Conservation (phyloP, 2,888 invertebrate genomes). For the Drosophila nigritarsus region DNA sequence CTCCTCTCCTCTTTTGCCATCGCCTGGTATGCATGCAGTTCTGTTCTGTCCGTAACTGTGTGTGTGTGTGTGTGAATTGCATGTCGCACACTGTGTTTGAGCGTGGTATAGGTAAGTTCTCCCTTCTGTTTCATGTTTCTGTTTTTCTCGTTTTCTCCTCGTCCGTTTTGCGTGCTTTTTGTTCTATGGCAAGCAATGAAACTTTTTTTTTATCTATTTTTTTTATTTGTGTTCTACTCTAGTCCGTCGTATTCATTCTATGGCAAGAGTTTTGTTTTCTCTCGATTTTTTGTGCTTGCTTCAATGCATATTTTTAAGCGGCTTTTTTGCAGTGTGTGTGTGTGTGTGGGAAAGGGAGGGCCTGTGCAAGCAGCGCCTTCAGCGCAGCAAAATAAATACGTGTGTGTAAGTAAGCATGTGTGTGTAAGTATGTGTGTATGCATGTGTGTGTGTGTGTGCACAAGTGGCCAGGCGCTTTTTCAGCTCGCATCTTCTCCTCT, state of each 20-base stretch:
- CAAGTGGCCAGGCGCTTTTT: constrained; percentile 44
- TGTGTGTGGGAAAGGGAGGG: constrained; percentile 7
- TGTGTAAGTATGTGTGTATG: neutral
- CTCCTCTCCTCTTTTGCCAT: neutral
- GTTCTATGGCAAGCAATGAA: constrained; percentile 70
- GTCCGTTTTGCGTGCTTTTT: constrained; percentile 62
- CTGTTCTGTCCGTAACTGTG: constrained; percentile 14
- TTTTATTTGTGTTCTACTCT: constrained; percentile 52
- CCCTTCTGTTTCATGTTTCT: constrained; percentile 50
- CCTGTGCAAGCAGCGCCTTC: constrained; percentile 64
- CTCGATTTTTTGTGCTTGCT: constrained; percentile 46
- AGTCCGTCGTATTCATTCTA: constrained; percentile 52
- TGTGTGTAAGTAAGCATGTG: neutral
- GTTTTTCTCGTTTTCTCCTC: constrained; percentile 33
- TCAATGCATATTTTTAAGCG: constrained; percentile 79
- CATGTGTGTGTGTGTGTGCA: constrained; percentile 20
- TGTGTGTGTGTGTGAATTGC: constrained; percentile 52
- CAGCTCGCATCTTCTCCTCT: constrained; percentile 31
- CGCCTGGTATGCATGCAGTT: constrained; percentile 34
- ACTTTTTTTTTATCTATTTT: constrained; percentile 38
- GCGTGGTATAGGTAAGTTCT: constrained; percentile 81
- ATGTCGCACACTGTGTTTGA: constrained; percentile 69
- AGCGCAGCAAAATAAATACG: constrained; percentile 28
- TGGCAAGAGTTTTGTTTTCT: constrained; percentile 43
- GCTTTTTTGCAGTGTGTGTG: constrained; percentile 48